These are phyloP conservation scores for Mirounga angustirostris DNA, from an alignment of 2,113 vertebrate genomes.

Conservation along the genomic window DNA sequence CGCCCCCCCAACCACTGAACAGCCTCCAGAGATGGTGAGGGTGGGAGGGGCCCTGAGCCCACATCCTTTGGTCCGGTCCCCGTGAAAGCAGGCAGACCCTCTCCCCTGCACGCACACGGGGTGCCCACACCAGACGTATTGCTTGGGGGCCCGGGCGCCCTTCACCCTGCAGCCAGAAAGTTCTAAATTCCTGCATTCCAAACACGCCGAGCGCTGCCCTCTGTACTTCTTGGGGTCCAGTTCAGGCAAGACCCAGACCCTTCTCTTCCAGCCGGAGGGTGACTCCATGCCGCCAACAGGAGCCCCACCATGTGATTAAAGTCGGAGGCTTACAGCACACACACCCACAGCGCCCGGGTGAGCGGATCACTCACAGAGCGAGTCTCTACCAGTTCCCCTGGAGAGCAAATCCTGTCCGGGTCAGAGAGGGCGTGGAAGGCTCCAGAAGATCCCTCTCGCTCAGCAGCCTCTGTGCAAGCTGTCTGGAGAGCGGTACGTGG, in stretches of 20 bases:
- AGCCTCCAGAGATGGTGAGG: neutral
- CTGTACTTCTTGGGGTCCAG: neutral
- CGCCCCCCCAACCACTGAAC: no score
- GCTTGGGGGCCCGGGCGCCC: neutral
- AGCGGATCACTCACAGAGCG: neutral
- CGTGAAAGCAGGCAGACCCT: no score
- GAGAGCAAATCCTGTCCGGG: neutral
- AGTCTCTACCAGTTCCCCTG: neutral
- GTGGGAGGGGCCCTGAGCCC: neutral
- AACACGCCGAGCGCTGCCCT: neutral
- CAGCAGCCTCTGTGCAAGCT: neutral
- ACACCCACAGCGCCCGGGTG: accelerated
- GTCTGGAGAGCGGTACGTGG: accelerated
- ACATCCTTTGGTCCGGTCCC: neutral
- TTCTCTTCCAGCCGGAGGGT: neutral
- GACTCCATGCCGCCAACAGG: slow-evolving; percentile 3
- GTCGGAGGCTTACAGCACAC: neutral
- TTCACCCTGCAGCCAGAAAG: neutral
- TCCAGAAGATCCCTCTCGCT: neutral
- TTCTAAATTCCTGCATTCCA: no score
- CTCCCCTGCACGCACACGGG: accelerated
- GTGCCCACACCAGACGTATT: accelerated
- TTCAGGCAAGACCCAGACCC: neutral
- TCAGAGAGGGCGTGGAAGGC: neutral
- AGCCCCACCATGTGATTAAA: neutral